A percentile compares a stretch with the other conserved stretches of the same genome.
Evolutionary conservation across 2,888 invertebrate species (phyloP).

Genomic region (Campoletis raptor): DNA sequence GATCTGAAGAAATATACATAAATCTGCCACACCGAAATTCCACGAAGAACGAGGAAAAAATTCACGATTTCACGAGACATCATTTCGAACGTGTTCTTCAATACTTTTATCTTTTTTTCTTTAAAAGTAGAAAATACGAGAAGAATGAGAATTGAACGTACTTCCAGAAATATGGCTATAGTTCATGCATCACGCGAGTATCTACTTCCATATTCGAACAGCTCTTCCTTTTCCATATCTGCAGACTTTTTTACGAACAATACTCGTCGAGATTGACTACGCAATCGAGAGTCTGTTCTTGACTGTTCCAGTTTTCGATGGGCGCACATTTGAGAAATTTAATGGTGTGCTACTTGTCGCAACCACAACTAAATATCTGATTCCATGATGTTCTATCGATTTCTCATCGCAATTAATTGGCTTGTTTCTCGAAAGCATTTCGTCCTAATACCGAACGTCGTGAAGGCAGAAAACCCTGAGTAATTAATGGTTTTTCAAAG

Average conservation of each 20-base stretch:
- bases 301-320: conserved; percentile 4
- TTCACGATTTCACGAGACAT: conserved; percentile 30
- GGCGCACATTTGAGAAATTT: conserved; percentile 2
- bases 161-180: neutral
- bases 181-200: neutral
- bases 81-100: conserved; percentile 23
- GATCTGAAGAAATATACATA: conserved; percentile 21
- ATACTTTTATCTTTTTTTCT: neutral
- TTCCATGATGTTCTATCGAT: neutral
- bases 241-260: conserved; percentile 19
- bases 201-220: conserved; percentile 11
- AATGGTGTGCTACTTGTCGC: conserved; percentile 14
- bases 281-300: neutral
- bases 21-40: neutral
- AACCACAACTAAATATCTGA: neutral
- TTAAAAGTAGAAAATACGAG: conserved; percentile 3
- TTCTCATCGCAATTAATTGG: neutral
- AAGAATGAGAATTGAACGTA: neutral
- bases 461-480: neutral
- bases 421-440: neutral
- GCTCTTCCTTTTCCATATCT: neutral
- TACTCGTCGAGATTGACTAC: conserved; percentile 23
- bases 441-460: neutral
- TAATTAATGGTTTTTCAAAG: neutral
- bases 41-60: conserved; percentile 16